These are phyloP conservation scores for Endomychus coccineus DNA, from an alignment of 2,888 invertebrate genomes.

Conservation along the genomic window DNA sequence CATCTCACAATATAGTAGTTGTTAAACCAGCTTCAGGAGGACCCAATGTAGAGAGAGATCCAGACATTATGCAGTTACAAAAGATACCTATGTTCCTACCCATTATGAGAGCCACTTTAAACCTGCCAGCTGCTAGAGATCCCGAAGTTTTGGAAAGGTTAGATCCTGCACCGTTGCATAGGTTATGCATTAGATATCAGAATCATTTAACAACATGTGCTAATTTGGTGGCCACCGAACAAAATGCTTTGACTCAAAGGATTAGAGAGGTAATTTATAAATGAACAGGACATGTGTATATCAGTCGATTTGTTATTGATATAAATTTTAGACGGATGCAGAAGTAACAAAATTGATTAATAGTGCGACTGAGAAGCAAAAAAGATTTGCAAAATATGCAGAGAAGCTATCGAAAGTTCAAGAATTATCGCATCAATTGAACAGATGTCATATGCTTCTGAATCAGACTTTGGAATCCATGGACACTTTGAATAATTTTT, in stretches of 20 bases:
- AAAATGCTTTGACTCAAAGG: conserved; percentile 63
- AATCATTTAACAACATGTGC: conserved; percentile 78
- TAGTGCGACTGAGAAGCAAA: conserved; percentile 71
- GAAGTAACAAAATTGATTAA: conserved; percentile 64
- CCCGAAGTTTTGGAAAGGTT: conserved; percentile 78
- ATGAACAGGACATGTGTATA: background rate
- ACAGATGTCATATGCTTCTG: conserved; percentile 71
- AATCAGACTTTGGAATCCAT: conserved; percentile 80
- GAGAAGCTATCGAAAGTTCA: conserved; percentile 78
- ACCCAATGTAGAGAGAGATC: conserved; percentile 61
- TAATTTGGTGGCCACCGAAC: conserved; percentile 72
- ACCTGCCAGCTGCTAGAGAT: conserved; percentile 77
- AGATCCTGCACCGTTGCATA: conserved; percentile 56
- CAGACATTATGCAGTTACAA: conserved; percentile 64
- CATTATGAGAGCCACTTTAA: conserved; percentile 82
- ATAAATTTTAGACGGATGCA: conserved; percentile 61
- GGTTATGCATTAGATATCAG: conserved; percentile 74
- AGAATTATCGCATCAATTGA: conserved; percentile 75
- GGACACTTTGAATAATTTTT: conserved; percentile 73
- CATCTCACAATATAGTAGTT: conserved; percentile 70
- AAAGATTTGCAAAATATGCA: conserved; percentile 74
- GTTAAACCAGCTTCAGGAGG: conserved; percentile 64
- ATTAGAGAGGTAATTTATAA: conserved; percentile 66
- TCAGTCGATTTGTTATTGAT: conserved; percentile 11
- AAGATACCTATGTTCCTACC: conserved; percentile 87